These are phyloP conservation scores for Halocaridina rubra DNA, from an alignment of 2,888 invertebrate species.

Conservation along the genomic window DNA sequence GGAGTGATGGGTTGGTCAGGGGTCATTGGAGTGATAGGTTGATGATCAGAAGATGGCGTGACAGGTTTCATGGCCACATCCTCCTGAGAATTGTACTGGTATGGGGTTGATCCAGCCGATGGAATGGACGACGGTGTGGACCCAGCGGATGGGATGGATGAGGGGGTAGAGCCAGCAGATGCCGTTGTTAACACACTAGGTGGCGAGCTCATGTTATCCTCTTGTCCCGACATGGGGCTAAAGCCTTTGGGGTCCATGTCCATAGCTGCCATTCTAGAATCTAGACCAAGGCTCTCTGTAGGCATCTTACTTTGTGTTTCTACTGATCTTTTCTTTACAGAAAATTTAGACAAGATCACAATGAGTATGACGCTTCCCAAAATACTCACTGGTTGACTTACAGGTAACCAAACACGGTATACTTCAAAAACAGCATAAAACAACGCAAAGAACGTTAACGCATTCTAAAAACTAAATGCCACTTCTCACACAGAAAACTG, in stretches of 20 bases:
- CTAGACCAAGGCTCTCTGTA: conserved; percentile 61
- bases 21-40: conserved; percentile 53
- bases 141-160: conserved; percentile 60
- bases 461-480: conserved; percentile 38
- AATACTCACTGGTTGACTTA: no score
- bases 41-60: conserved; percentile 57
- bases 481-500: not conserved
- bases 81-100: conserved; percentile 59
- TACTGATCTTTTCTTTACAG: conserved; percentile 14
- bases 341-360: no score
- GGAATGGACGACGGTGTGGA: conserved; percentile 61
- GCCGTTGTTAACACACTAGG: conserved; percentile 61
- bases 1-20: conserved; percentile 61
- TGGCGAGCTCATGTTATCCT: conserved; percentile 62
- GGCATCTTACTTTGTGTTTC: conserved; percentile 61
- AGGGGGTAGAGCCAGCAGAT: conserved; percentile 59
- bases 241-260: conserved; percentile 62
- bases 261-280: conserved; percentile 56
- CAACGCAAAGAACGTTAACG: no score
- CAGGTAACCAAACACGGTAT: no score
- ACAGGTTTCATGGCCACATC: conserved; percentile 57
- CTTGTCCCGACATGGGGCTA: conserved; percentile 61
- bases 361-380: no score
- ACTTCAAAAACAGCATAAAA: not conserved
- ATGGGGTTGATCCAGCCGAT: conserved; percentile 62